Evolutionary conservation across 2,113 vertebrate genomes (phyloP), one percentile per base, ranked within the genome.

Genomic region (Triplophysa rosa): DNA sequence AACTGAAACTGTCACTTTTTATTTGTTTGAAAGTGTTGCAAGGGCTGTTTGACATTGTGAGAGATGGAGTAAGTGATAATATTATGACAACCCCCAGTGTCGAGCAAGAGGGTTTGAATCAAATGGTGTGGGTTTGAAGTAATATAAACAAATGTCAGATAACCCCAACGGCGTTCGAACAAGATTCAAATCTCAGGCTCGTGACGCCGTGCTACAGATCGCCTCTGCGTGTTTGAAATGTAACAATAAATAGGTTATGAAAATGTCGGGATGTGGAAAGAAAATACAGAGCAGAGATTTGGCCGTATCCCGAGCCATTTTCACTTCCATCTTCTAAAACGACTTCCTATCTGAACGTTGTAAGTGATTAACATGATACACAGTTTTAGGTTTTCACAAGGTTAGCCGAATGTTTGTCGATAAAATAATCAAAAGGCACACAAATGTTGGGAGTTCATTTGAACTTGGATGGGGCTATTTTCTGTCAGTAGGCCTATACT

Each of bases 161-260:
- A 58, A 58, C 26, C 11, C 29, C 6, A 58, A 8, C 7, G 14
- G 69, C 37, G 11, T 59, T 59, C 21, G 69, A 71, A 12, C n/a
- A 40, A 1, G 1, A 71, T 72, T 33, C 69, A 59, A 72, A 70
- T 70, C 49, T 70, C 67, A 19, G 4, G 29, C 21, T 40, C 69
- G 29, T 37, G n/a, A 69, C 23, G 6, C 66, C 11, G 19, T 21
- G n/a, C 54, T 52, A 10, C 9, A 58, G 19, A 21, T 58, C 54
- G 13, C 19, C 10, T 11, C 16, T 29, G 49, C 78, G 47, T 47
- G 21, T 62, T 13, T 33, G 54, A 77, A 24, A 45, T 63, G 63
- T 56, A 71, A 72, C 4, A n/a, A 40, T 72, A 72, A 59, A 72
- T 72, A 23, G 70, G 54, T 59, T 59, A 72, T 61, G 70, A 72